Evolutionary conservation across 1,140 invertebrate genomes (phyloP).

Genomic region (Drosophila lacteicornis): DNA sequence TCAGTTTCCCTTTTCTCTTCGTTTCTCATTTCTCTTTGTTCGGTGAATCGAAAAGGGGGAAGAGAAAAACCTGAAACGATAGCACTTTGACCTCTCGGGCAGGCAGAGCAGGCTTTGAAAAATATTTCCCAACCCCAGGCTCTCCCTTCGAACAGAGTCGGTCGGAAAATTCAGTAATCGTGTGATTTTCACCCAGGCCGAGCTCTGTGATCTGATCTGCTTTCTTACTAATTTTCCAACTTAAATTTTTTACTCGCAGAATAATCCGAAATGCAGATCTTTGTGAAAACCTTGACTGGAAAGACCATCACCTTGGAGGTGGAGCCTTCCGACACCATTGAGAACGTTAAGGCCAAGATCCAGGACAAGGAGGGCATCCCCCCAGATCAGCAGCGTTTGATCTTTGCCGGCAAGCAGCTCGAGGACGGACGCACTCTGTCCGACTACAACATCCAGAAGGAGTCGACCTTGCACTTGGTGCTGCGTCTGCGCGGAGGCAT

Average conservation of each 20-base stretch:
- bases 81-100: not conserved
- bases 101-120: slow-evolving; percentile 11
- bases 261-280: slow-evolving; percentile 68
- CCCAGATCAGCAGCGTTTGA: too few species aligned
- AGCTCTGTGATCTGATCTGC: slow-evolving; percentile 15
- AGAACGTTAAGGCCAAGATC: too few species aligned
- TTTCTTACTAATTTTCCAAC: slow-evolving; percentile 25
- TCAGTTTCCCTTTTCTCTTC: slow-evolving; percentile 12
- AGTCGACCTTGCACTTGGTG: too few species aligned
- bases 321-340: too few species aligned
- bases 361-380: too few species aligned
- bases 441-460: too few species aligned
- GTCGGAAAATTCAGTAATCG: not conserved
- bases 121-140: not conserved
- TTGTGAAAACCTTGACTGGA: slow-evolving; percentile 86
- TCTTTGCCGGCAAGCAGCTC: too few species aligned
- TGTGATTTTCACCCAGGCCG: slow-evolving; percentile 17
- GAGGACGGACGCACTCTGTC: too few species aligned
- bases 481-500: too few species aligned
- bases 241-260: slow-evolving; percentile 41
- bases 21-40: slow-evolving; percentile 20
- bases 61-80: not conserved
- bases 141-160: not conserved
- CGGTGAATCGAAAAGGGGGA: not conserved
- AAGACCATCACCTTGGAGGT: too few species aligned